phyloP scores from a whole-genome alignment of 2,888 invertebrate genomes.

The Eupithecia vulgata region DNA sequence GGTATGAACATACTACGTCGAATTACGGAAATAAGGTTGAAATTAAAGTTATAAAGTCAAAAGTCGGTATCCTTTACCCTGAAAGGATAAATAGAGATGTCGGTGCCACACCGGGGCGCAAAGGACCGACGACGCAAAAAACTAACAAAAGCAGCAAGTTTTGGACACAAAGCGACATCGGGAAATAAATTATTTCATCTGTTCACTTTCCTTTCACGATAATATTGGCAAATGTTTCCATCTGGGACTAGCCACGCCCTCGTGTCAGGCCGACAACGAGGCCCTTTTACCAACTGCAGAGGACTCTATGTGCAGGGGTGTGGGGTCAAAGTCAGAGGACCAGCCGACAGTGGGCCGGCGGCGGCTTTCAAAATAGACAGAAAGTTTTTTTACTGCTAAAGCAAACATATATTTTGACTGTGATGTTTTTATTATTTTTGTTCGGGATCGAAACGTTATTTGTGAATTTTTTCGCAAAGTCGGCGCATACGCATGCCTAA shows the following conservation, averaged over 20 bases:
- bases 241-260: constrained; percentile 81
- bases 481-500: constrained; percentile 67
- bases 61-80: constrained; percentile 71
- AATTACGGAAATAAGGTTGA: constrained; percentile 37
- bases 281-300: constrained; percentile 14
- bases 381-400: constrained; percentile 73
- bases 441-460: constrained; percentile 68
- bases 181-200: constrained; percentile 84
- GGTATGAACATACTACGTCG: constrained; percentile 20
- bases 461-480: constrained; percentile 71
- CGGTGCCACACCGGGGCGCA: constrained; percentile 72
- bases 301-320: background rate
- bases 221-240: constrained; percentile 85
- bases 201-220: constrained; percentile 82
- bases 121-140: constrained; percentile 78
- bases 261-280: constrained; percentile 61
- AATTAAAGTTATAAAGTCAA: constrained; percentile 37
- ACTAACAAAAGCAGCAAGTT: constrained; percentile 77
- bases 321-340: constrained; percentile 45
- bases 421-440: constrained; percentile 85
- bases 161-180: constrained; percentile 82
- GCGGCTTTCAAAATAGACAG: constrained; percentile 73
- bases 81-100: constrained; percentile 80
- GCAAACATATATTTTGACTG: constrained; percentile 83
- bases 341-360: constrained; percentile 63